Conservation (phyloP, 2,888 invertebrate genomes). For the Mythimna ferrago region DNA sequence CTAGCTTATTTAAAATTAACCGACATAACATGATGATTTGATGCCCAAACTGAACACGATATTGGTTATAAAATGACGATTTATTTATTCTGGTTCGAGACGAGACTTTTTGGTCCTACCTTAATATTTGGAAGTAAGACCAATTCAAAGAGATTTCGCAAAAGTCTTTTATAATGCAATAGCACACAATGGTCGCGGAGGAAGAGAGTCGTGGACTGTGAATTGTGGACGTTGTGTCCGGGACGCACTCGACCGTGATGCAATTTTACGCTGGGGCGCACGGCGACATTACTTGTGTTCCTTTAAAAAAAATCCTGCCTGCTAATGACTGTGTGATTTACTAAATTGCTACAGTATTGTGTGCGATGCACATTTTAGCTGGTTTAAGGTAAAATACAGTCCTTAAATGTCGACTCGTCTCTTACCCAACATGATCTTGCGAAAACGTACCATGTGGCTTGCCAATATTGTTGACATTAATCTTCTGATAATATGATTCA, state of each 20-base stretch:
- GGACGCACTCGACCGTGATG: conserved; percentile 76
- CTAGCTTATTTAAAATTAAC: not conserved
- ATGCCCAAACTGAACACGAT: not conserved
- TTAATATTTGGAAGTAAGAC: conserved; percentile 52
- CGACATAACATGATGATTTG: not conserved
- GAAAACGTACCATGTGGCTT: not conserved
- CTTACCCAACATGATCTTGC: not conserved
- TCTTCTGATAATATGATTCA: too few species aligned
- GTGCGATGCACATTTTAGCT: conserved; percentile 15
- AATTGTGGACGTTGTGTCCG: conserved; percentile 73
- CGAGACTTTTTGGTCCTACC: conserved; percentile 23
- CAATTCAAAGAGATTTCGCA: conserved; percentile 62
- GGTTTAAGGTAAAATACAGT: conserved; percentile 13
- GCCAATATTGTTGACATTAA: not conserved
- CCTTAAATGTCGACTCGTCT: not conserved
- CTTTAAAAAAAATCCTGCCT: conserved; percentile 62
- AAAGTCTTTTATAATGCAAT: conserved; percentile 73
- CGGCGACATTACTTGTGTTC: conserved; percentile 75
- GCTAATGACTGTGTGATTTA: conserved; percentile 63
- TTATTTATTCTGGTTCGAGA: conserved; percentile 2
- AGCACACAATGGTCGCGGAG: conserved; percentile 77
- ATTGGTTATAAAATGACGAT: not conserved
- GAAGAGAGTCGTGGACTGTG: conserved; percentile 71
- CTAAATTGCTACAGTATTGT: conserved; percentile 58
- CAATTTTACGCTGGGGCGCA: conserved; percentile 82